phyloP scores from a whole-genome alignment of 2,113 vertebrate species.

The Fukomys damarensis region DNA sequence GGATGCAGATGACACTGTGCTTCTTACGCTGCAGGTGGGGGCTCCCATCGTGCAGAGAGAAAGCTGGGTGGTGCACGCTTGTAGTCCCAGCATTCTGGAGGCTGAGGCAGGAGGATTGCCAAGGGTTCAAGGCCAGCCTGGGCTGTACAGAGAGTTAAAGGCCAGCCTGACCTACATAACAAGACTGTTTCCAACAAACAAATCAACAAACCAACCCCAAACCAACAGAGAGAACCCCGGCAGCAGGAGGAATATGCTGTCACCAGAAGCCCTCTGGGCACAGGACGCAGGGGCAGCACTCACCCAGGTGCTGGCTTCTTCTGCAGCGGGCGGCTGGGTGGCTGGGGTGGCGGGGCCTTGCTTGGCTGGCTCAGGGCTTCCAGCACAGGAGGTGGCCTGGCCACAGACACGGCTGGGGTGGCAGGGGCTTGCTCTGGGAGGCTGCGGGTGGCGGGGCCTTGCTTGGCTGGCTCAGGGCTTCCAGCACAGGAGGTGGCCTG shows the following conservation, averaged over 20 bases:
- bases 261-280: neutral
- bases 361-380: slow-evolving; percentile 92
- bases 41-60: too few relatives aligned
- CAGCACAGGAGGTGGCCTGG: slow-evolving; percentile 90
- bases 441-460: slow-evolving; percentile 87
- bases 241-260: neutral
- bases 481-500: slow-evolving; percentile 91
- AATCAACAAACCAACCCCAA: too few relatives aligned
- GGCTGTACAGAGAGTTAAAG: neutral
- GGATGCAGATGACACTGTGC: neutral
- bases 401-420: slow-evolving; percentile 88
- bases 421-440: slow-evolving; percentile 85
- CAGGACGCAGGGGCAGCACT: neutral
- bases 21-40: too few relatives aligned
- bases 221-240: neutral
- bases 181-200: neutral
- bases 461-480: slow-evolving; percentile 90
- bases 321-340: slow-evolving; percentile 88
- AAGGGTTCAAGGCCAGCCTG: neutral
- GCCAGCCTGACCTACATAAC: neutral
- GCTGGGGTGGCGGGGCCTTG: slow-evolving; percentile 89
- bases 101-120: neutral
- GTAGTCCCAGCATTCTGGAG: neutral
- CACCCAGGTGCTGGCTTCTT: slow-evolving; percentile 92
- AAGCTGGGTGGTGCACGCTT: too few relatives aligned